A percentile compares a stretch with the other conserved stretches of the same genome.
Conservation (phyloP, 2,888 invertebrate species). For the Tenthredo scrophulariae region DNA sequence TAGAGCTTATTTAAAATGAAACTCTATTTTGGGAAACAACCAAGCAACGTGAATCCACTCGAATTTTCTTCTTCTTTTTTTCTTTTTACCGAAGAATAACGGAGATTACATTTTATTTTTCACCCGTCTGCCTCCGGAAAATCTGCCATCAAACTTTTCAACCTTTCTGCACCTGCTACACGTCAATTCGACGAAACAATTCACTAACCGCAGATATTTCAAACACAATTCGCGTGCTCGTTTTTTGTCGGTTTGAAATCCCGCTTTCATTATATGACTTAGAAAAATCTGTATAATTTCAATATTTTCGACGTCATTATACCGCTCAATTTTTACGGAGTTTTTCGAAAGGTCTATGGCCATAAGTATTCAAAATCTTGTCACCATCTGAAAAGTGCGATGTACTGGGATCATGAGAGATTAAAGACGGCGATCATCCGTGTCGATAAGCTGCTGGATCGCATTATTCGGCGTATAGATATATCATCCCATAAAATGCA, state of each 20-base stretch:
- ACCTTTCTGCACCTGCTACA: slow-evolving; percentile 17
- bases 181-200: neutral
- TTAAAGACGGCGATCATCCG: neutral
- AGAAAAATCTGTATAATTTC: neutral
- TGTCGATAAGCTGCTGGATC: neutral
- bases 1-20: slow-evolving; percentile 31
- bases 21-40: slow-evolving; percentile 38
- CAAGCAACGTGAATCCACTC: neutral
- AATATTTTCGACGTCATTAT: neutral
- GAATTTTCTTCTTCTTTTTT: neutral
- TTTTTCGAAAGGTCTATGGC: neutral
- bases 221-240: neutral
- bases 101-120: slow-evolving; percentile 40
- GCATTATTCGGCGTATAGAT: slow-evolving; percentile 11
- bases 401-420: neutral
- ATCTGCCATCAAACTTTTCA: slow-evolving; percentile 32
- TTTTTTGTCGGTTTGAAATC: neutral
- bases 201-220: neutral
- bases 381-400: neutral
- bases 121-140: slow-evolving; percentile 17
- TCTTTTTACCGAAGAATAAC: slow-evolving; percentile 4
- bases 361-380: neutral
- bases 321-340: neutral
- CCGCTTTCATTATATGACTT: neutral
- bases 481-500: neutral